phyloP scores from a whole-genome alignment of 2,797 vertebrate species.

The Huso huso region DNA sequence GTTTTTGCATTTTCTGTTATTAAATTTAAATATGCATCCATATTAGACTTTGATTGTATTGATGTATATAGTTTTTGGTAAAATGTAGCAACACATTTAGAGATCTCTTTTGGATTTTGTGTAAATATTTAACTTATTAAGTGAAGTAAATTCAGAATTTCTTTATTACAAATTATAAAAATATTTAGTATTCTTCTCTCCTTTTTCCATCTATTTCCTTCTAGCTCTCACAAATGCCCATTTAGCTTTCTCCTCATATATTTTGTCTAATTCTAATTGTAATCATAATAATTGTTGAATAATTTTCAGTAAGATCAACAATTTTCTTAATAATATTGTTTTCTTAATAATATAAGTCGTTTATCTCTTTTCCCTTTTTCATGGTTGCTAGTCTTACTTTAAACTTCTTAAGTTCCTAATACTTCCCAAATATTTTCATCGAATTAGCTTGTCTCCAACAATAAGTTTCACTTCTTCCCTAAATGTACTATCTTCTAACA shows the following conservation, averaged over 20 bases:
- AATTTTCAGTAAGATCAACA: not conserved
- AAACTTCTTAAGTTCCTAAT: slow-evolving; percentile 3
- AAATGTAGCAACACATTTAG: not conserved
- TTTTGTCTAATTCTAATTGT: not conserved
- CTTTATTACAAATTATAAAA: too few species aligned
- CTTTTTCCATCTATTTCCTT: not conserved
- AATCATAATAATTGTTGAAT: not conserved
- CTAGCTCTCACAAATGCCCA: not conserved
- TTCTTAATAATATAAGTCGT: not conserved
- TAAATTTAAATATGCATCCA: not conserved
- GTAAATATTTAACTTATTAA: not conserved
- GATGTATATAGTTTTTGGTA: not conserved
- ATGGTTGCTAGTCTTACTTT: not conserved
- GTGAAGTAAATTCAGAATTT: too few species aligned
- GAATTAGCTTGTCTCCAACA: not conserved
- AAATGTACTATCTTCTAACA: not conserved
- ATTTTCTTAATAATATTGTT: not conserved
- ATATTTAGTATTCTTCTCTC: too few species aligned
- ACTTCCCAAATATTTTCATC: too few species aligned
- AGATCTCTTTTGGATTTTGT: not conserved
- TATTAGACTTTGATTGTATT: not conserved
- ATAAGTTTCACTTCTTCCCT: not conserved
- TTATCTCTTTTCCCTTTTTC: not conserved
- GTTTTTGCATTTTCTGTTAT: slow-evolving; percentile 5
- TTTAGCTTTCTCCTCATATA: not conserved